Evolutionary conservation across 2,113 vertebrate genomes (phyloP).

Genomic region (Apistogramma diplotaenia): DNA sequence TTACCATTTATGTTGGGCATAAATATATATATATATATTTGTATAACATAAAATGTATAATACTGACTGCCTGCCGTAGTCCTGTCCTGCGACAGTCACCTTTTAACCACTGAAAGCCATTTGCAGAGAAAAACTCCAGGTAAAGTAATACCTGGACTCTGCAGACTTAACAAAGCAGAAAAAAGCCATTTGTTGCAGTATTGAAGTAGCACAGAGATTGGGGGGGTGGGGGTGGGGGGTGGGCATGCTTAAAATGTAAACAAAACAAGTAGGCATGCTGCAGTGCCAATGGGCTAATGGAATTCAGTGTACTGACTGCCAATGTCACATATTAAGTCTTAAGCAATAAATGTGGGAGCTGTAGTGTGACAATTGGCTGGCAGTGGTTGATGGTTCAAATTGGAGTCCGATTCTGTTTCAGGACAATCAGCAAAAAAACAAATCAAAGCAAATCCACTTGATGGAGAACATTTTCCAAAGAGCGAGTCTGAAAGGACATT

Average conservation of each 20-base stretch:
- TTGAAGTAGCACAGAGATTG: neutral
- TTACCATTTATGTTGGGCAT: too few species aligned
- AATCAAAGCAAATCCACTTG: slow-evolving; percentile 27
- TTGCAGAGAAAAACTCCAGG: neutral
- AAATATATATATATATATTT: too few species aligned
- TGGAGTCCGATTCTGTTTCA: neutral
- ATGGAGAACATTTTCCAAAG: neutral
- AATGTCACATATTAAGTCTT: slow-evolving; percentile 23
- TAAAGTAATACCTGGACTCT: neutral
- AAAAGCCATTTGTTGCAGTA: neutral
- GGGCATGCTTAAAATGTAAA: slow-evolving; percentile 17
- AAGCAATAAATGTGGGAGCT: slow-evolving; percentile 17
- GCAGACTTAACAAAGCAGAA: slow-evolving; percentile 24
- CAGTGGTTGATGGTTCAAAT: neutral
- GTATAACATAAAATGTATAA: too few species aligned
- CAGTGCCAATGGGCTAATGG: slow-evolving; percentile 27
- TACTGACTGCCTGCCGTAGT: neutral
- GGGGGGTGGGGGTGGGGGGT: too few species aligned
- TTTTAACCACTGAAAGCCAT: neutral
- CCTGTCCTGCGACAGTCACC: neutral
- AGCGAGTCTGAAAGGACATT: slow-evolving; percentile 18
- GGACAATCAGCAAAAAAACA: slow-evolving; percentile 25
- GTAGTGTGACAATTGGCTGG: slow-evolving; percentile 17
- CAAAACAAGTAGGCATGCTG: slow-evolving; percentile 4
- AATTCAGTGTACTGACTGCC: slow-evolving; percentile 35